Evolutionary conservation across 1,140 invertebrate species (phyloP).

Genomic region (Neodiprion virginianus): DNA sequence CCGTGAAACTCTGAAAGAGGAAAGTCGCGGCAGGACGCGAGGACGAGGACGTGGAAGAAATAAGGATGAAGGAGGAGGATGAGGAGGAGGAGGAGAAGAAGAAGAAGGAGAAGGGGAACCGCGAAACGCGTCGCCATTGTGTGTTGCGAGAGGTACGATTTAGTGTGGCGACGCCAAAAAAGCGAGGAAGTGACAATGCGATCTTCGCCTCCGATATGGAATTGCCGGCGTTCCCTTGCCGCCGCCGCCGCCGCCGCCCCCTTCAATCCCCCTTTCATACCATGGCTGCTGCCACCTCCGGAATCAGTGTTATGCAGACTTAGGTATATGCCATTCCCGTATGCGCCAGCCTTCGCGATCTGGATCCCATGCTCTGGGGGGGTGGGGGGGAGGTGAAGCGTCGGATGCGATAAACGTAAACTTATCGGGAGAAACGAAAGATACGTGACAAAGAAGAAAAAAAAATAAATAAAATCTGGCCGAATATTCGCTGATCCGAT

Average conservation of each 20-base stretch:
- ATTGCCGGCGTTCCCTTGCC: conserved; percentile 3
- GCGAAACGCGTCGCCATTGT: conserved; percentile 3
- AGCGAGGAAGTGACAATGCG: conserved; percentile 6
- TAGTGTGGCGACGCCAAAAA: not conserved
- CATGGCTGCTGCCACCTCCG: not conserved
- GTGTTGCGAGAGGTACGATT: not conserved
- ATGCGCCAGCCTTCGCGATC: no score
- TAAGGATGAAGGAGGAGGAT: not conserved
- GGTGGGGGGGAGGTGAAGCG: not conserved
- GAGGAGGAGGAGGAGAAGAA: not conserved
- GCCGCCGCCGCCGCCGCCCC: not conserved
- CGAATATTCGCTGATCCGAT: no score
- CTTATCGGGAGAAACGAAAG: not conserved
- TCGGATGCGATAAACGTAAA: not conserved
- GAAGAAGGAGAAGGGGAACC: not conserved
- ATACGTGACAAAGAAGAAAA: not conserved
- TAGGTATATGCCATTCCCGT: no score
- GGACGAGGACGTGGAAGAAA: not conserved
- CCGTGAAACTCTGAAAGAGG: no score
- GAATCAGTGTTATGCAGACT: not conserved
- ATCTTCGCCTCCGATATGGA: conserved; percentile 4
- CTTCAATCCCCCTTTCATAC: not conserved
- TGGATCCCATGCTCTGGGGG: not conserved
- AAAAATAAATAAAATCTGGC: not conserved
- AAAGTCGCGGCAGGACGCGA: not conserved